Conservation (phyloP, 1,140 invertebrate species). For the Drosophila tani region DNA sequence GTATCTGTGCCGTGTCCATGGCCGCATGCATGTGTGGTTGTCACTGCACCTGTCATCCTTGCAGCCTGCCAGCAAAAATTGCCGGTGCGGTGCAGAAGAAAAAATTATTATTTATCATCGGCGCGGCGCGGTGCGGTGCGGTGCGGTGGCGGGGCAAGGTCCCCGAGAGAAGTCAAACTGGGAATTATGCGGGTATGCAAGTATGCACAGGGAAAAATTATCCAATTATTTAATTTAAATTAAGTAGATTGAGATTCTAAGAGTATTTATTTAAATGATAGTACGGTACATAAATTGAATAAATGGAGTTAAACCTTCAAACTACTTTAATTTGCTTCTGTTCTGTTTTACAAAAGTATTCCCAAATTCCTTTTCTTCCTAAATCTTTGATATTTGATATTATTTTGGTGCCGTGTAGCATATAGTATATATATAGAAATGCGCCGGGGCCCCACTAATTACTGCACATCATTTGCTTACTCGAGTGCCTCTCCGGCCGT, state of each 20-base stretch:
- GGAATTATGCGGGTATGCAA: conserved; percentile 37
- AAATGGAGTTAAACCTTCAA: too few species aligned
- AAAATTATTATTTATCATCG: conserved; percentile 78
- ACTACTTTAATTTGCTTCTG: not conserved
- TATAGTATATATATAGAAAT: conserved; percentile 15
- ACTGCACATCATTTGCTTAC: conserved; percentile 83
- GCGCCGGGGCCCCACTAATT: conserved; percentile 66
- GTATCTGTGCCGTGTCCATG: conserved; percentile 21
- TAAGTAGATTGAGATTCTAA: too few species aligned
- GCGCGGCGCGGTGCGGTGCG: too few species aligned
- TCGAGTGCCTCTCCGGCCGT: conserved; percentile 56
- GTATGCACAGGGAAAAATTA: conserved; percentile 3
- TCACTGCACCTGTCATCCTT: conserved; percentile 80
- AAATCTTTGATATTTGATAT: not conserved
- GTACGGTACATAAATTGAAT: too few species aligned
- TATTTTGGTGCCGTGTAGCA: conserved; percentile 5
- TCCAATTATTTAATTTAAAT: not conserved
- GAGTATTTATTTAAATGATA: not conserved
- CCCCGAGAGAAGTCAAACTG: conserved; percentile 46
- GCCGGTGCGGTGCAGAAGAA: conserved; percentile 27
- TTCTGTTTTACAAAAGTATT: not conserved
- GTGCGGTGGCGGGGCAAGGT: conserved; percentile 37
- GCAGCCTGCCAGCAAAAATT: conserved; percentile 54
- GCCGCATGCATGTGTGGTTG: conserved; percentile 64
- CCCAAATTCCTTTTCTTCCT: not conserved